Conservation (phyloP, 2,888 invertebrate species). For the Lordiphosa fenestrarum region DNA sequence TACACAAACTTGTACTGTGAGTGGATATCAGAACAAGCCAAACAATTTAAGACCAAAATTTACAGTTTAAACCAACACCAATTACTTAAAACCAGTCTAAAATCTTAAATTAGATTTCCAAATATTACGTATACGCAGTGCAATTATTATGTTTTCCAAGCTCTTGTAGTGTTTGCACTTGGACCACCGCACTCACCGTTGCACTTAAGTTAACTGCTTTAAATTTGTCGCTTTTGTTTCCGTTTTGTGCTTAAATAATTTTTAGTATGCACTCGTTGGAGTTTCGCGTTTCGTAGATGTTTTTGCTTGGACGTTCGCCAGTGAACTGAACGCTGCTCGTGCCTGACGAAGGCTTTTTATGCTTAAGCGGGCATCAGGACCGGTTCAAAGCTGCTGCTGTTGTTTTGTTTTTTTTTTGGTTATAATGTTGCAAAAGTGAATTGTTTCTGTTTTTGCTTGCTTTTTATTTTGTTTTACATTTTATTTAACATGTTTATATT, state of each 20-base stretch:
- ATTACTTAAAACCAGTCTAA: constrained; percentile 21
- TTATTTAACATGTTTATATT: too few relatives aligned
- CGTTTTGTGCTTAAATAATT: constrained; percentile 24
- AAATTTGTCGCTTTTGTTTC: constrained; percentile 66
- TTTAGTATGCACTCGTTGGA: constrained; percentile 14
- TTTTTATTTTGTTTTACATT: neutral
- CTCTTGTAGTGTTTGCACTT: constrained; percentile 51
- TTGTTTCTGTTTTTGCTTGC: neutral
- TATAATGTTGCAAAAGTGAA: neutral
- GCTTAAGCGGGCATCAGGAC: constrained; percentile 55
- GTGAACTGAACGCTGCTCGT: constrained; percentile 64
- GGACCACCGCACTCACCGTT: constrained; percentile 50
- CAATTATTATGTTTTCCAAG: constrained; percentile 42
- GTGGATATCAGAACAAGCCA: constrained; percentile 31
- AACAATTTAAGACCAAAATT: constrained; percentile 1
- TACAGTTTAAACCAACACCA: constrained; percentile 7
- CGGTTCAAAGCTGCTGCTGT: constrained; percentile 48
- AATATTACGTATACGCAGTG: constrained; percentile 60
- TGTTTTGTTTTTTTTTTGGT: neutral
- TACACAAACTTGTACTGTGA: constrained; percentile 9
- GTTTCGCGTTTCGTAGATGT: constrained; percentile 19
- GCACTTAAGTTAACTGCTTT: constrained; percentile 63
- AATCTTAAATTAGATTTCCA: constrained; percentile 8
- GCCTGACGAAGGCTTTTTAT: constrained; percentile 55
- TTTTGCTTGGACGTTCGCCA: constrained; percentile 45